Base-by-base conservation (phyloP, 2,797 vertebrate species). In the Pteropus rufus region DNA sequence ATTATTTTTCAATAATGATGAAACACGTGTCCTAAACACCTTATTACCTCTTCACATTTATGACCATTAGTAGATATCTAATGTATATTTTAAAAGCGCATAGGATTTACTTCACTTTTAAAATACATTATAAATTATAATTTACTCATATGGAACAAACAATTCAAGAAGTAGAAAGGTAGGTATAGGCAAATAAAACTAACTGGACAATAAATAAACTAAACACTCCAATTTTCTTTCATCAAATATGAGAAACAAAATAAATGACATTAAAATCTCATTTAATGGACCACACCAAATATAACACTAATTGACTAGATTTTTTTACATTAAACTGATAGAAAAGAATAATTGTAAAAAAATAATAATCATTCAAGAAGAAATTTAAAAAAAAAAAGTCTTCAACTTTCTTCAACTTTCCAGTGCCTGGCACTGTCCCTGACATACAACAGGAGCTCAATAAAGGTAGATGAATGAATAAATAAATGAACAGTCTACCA, bases 201-300 rank as follows among this genome's bases (percentile, higher is more conserved):
- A 79, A 92, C 65, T 76, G 31, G 29, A 84, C 58, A 24, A n/a
- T 21, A 73, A 41, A 64, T 62, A 73, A 92, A 89, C 49, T 39
- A 91, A 24, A 69, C 21, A 64, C 85, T 49, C 19, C n/a, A 81
- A 56, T 88, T 81, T 96, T 79, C 52, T 93, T 88, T 85, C 54
- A 94, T 65, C 85, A 86, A 90, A 52, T 36, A 90, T 31, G 15
- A 92, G 10, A 84, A 92, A 73, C 21, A 91, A 91, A 92, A 84
- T 46, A 85, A 70, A 82, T 93, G 46, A 79, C 31, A 75, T 88
- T 95, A 94, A 90, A 89, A 84, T 97, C 44, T 94, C 72, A 75
- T 69, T 73, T 80, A 94, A 94, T 82, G 49, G 46, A 84, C 64
- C 80, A 88, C 12, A 85, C 52, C 15, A 49, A 92, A 85, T 2